Percentiles rank a stretch among this genome's conserved stretches.
These are phyloP conservation scores for Drosophila robusta DNA, from an alignment of 2,888 invertebrate species.

Conservation along the genomic window DNA sequence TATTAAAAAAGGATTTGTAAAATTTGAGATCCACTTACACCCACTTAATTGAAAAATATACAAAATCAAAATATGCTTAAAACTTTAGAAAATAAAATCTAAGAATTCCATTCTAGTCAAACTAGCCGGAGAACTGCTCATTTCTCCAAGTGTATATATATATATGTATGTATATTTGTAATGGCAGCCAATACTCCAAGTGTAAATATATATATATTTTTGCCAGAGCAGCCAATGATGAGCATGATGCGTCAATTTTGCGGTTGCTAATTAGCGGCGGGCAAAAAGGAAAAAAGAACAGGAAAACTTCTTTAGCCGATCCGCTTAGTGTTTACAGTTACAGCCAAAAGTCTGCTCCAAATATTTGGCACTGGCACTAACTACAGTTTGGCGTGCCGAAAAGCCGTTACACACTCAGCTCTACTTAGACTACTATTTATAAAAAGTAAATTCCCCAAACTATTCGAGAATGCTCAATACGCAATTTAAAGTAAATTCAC, in stretches of 20 bases:
- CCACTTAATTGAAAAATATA: too few relatives aligned
- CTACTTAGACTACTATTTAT: background rate
- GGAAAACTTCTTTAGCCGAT: conserved; percentile 46
- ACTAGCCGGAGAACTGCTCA: background rate
- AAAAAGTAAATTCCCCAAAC: conserved; percentile 3
- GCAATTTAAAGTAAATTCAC: background rate
- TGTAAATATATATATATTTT: conserved; percentile 4
- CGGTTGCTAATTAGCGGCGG: conserved; percentile 68
- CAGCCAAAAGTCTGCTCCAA: conserved; percentile 65
- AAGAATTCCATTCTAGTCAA: too few relatives aligned
- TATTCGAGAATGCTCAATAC: background rate
- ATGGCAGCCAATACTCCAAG: conserved; percentile 13
- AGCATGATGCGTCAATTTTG: conserved; percentile 77
- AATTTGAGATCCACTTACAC: too few relatives aligned
- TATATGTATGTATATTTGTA: conserved; percentile 19
- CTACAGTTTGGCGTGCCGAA: conserved; percentile 66
- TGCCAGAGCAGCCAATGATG: conserved; percentile 35
- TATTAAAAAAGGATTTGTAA: too few relatives aligned
- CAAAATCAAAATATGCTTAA: too few relatives aligned
- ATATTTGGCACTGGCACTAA: conserved; percentile 53
- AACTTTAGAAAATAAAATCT: too few relatives aligned
- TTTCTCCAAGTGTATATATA: conserved; percentile 2
- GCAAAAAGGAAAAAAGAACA: conserved; percentile 10
- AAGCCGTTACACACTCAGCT: conserved; percentile 49
- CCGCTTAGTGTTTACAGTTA: conserved; percentile 67